Evolutionary conservation across 1,140 invertebrate species (phyloP), one percentile per base, ranked within the genome.

Genomic region (Drosophila kanapiae): DNA sequence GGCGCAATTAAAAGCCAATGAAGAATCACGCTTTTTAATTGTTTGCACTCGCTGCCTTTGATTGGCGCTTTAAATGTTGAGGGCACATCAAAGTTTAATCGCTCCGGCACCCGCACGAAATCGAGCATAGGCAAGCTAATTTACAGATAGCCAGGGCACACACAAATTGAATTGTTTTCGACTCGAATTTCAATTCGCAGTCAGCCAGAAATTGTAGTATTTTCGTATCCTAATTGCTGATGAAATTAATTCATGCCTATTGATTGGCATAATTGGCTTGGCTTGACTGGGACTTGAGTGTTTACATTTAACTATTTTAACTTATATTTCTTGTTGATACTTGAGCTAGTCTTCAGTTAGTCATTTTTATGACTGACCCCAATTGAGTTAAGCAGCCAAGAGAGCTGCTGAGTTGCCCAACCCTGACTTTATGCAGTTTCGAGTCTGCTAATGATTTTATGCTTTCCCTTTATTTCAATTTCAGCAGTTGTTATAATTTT

Each of bases 1-100:
- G 72, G 51, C 42, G 84, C 84, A 87, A 87, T 87, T 87, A 88
- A 84, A 87, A 80, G 61, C 68, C 71, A 77, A 84, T 75, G 80
- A 60, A 74, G 64, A 65, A 78, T 70, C 67, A 74, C 80, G 70
- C 70, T 71, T 88, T 88, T 87, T 87, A 88, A 87, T 87, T 87
- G 84, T 87, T 87, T 88, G 83, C 64, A 65, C 72, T 80, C 76
- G 71, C 72, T 49, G 53, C 72, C 75, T 80, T 80, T 83, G 83
- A 88, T 88, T 87, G 83, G 63, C 76, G 83, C 62, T 75, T 86
- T 72, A 72, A 78, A 86, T 78, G 76, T 67, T 72, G 65, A 67
- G 80, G 64, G 80, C 79, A 82, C 78, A 86, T 75, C 59, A 77
- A 79, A 70, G 79, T 85, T 86, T 85, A 85, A 85, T 85, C 75